phyloP scores from a whole-genome alignment of 2,888 invertebrate species.

The Acrocera orbiculus region DNA sequence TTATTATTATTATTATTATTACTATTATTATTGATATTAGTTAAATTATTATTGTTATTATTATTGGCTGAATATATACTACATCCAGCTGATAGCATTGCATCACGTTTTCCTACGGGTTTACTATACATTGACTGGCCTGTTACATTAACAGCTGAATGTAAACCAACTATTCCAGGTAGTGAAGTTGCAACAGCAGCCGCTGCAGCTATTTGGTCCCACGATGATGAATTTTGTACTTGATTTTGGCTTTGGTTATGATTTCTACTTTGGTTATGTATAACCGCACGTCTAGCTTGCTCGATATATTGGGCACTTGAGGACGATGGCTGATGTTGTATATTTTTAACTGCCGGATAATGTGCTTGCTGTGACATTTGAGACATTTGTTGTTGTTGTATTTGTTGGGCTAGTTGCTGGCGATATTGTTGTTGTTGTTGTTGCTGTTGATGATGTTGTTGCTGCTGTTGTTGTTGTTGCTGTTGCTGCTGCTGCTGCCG shows the following conservation, averaged over 20 bases:
- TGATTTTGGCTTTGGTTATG: slow-evolving; percentile 19
- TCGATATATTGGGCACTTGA: slow-evolving; percentile 14
- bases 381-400: slow-evolving; percentile 24
- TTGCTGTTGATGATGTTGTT: slow-evolving; percentile 17
- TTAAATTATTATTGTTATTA: slow-evolving; percentile 1
- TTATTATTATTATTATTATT: slow-evolving; percentile 7
- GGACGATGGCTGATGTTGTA: slow-evolving; percentile 17
- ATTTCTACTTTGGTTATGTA: slow-evolving; percentile 11
- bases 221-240: slow-evolving; percentile 19
- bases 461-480: slow-evolving; percentile 12
- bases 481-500: slow-evolving; percentile 20
- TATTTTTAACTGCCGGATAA: slow-evolving; percentile 19
- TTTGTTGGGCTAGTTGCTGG: slow-evolving; percentile 16
- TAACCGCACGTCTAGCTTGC: slow-evolving; percentile 12
- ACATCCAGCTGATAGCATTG: slow-evolving; percentile 31
- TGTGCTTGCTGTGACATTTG: slow-evolving; percentile 28
- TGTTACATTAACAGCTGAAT: slow-evolving; percentile 4
- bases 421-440: slow-evolving; percentile 21
- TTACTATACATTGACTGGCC: slow-evolving; percentile 13
- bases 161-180: slow-evolving; percentile 11
- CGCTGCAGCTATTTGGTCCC: slow-evolving; percentile 25
- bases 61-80: slow-evolving; percentile 7
- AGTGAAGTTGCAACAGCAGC: slow-evolving; percentile 21
- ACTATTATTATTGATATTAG: slow-evolving; percentile 5
- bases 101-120: slow-evolving; percentile 27